Evolutionary conservation across 1,140 invertebrate species (phyloP).

Genomic region (Drosophila mayri): DNA sequence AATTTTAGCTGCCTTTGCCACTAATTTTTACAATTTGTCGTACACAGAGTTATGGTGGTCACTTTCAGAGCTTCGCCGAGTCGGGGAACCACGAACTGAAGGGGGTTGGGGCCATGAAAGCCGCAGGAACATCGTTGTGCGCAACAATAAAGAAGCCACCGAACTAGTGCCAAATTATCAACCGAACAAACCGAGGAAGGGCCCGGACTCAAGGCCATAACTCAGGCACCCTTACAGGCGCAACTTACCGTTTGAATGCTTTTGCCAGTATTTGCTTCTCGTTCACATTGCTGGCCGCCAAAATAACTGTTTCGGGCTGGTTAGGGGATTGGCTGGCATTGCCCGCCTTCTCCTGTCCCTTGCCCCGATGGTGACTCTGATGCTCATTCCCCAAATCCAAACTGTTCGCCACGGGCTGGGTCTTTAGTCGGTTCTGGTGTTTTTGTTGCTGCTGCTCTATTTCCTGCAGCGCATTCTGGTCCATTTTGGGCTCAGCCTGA

Average conservation of each 20-base stretch:
- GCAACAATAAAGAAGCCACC: slow-evolving; percentile 68
- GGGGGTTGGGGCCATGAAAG: slow-evolving; percentile 33
- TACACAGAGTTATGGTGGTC: slow-evolving; percentile 67
- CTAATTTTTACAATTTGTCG: slow-evolving; percentile 68
- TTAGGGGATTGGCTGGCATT: slow-evolving; percentile 60
- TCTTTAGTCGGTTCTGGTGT: slow-evolving; percentile 31
- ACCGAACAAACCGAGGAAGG: slow-evolving; percentile 40
- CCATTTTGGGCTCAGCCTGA: slow-evolving; percentile 44
- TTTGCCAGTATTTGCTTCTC: slow-evolving; percentile 84
- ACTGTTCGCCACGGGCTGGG: slow-evolving; percentile 53
- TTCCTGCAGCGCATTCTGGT: slow-evolving; percentile 53
- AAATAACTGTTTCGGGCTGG: slow-evolving; percentile 83
- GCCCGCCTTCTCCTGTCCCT: slow-evolving; percentile 47
- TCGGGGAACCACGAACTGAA: neutral
- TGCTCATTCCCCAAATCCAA: slow-evolving; percentile 53
- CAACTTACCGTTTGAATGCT: slow-evolving; percentile 83
- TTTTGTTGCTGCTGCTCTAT: slow-evolving; percentile 52
- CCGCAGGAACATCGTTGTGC: slow-evolving; percentile 60
- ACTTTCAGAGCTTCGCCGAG: slow-evolving; percentile 30
- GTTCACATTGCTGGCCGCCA: slow-evolving; percentile 83
- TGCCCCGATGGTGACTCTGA: slow-evolving; percentile 11
- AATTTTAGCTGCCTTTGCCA: slow-evolving; percentile 41
- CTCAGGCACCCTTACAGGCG: slow-evolving; percentile 16
- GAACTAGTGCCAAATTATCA: slow-evolving; percentile 80
- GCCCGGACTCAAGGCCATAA: slow-evolving; percentile 29